These are phyloP conservation scores for Rostratula benghalensis DNA, from an alignment of 2,113 vertebrate species.

Conservation along the genomic window DNA sequence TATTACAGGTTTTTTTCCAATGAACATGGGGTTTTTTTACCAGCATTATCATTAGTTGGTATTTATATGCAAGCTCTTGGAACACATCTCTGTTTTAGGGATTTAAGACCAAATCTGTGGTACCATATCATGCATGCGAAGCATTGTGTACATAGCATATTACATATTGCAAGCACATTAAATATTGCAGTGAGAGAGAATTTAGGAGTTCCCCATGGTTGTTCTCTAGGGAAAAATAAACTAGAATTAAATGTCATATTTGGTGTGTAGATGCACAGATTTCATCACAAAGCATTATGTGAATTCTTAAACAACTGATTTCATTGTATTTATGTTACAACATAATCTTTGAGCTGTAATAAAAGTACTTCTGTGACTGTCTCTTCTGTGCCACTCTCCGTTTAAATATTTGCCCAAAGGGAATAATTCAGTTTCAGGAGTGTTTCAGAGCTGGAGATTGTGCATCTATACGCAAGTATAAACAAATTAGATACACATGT, in stretches of 20 bases:
- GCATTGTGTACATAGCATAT: not conserved
- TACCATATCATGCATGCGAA: not conserved
- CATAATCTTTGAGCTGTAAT: not conserved
- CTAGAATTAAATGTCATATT: conserved; percentile 19
- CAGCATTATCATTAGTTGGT: conserved; percentile 14
- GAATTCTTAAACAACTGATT: not conserved
- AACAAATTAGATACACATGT: not conserved
- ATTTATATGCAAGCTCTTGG: conserved; percentile 6
- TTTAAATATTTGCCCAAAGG: conserved; percentile 1
- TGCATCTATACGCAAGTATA: not conserved
- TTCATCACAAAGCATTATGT: not conserved
- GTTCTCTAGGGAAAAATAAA: conserved; percentile 3
- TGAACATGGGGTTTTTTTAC: not conserved
- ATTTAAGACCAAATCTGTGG: conserved; percentile 35
- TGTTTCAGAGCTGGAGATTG: not conserved
- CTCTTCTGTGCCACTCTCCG: not conserved
- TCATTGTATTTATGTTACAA: not conserved
- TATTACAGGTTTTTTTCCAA: not conserved
- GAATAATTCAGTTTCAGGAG: not conserved
- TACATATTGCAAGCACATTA: not conserved
- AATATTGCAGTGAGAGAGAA: not conserved
- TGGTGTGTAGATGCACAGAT: not conserved
- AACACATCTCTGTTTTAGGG: not conserved
- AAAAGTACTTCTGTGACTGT: not conserved
- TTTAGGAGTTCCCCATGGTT: not conserved